Conservation (phyloP, 2,888 invertebrate genomes). For the Ctenicera cuprea region DNA sequence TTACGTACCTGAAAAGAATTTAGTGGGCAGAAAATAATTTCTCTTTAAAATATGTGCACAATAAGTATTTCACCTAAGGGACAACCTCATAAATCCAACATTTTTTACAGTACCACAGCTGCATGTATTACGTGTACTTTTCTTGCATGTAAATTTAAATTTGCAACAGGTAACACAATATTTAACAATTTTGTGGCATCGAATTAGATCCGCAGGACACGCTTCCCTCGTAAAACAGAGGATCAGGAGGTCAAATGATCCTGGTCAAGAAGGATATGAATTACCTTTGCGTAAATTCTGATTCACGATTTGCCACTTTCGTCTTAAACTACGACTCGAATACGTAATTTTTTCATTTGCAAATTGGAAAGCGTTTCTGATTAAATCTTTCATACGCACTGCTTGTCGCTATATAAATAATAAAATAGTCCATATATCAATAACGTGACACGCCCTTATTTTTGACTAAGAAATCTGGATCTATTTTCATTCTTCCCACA, state of each 20-base stretch:
- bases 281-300: slow-evolving; percentile 17
- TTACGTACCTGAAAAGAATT: too few species aligned
- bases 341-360: too few species aligned
- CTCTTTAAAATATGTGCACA: background rate
- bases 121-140: slow-evolving; percentile 17
- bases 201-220: slow-evolving; percentile 31
- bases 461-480: slow-evolving; percentile 29
- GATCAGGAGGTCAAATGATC: slow-evolving; percentile 31
- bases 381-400: background rate
- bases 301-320: slow-evolving; percentile 7
- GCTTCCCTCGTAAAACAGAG: slow-evolving; percentile 32
- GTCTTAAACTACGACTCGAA: background rate
- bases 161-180: slow-evolving; percentile 32
- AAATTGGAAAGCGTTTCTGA: background rate
- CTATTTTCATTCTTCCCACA: slow-evolving; percentile 37
- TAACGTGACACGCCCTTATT: slow-evolving; percentile 42
- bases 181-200: slow-evolving; percentile 29
- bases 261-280: slow-evolving; percentile 26
- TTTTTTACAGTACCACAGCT: slow-evolving; percentile 23
- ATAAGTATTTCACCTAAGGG: background rate
- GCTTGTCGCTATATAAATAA: slow-evolving; percentile 42
- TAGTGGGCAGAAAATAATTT: too few species aligned
- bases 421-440: slow-evolving; percentile 39
- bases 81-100: slow-evolving; percentile 14
- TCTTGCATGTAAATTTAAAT: slow-evolving; percentile 22